Evolutionary conservation across 2,888 invertebrate species (phyloP), one percentile per base, ranked within the genome.

Genomic region (Dolomedes plantarius): DNA sequence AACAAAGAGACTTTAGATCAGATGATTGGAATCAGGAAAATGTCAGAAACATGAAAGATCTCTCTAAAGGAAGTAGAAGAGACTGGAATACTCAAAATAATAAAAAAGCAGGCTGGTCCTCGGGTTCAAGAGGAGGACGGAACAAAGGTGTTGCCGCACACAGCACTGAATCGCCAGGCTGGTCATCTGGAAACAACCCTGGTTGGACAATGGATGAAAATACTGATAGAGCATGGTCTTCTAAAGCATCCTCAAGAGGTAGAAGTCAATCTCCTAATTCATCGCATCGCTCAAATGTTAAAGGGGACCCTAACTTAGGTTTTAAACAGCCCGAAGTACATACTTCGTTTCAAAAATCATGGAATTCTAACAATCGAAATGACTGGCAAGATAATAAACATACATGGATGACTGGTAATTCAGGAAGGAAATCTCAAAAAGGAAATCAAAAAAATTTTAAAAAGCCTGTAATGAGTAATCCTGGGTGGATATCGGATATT

Each of bases 81-180:
- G 32, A 19, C n/a, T 32, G n/a, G 67, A 32, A n/a, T 32, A 3
- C 28, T 13, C 13, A 28, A 29, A 1, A 28, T 19, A 11, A 65
- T 29, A 32, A 67, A 16, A 32, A 36, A 11, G 67, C 5, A 7
- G 28, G 72, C 36, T 81, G 81, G 81, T 75, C 75, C 6, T 36
- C 31, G 27, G 69, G 41, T 64, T 11, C 81, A 3, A 36, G 23
- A 27, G 31, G 6, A 1, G 36, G 29, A 23, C 67, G 2, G 36
- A 50, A 19, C 5, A 16, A 41, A 68, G 67, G 46, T 7, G 11
- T 23, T 23, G 2, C 56, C 2, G 16, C 46, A 1, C 6, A 13
- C 9, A 13, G 41, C 9, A 46, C 11, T 0, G 23, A 56, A 1
- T 5, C 23, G 16, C 23, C 27, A 27, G 39, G 19, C 56, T 16